Base-by-base conservation (phyloP, 2,113 vertebrate species). In the Festucalex cinctus region DNA sequence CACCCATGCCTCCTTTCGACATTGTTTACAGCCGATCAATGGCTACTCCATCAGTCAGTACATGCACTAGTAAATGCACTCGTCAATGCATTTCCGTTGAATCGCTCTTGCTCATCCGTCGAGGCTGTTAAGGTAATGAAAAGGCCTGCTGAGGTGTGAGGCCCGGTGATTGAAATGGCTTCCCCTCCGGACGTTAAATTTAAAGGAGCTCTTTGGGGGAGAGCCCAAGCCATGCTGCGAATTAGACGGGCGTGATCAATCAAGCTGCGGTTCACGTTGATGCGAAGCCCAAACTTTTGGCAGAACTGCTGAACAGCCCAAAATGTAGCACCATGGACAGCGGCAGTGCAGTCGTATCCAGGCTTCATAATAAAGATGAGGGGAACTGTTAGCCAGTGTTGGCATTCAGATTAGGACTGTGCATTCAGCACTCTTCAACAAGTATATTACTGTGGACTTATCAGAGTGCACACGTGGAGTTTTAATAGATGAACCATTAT, bases 241-340 rank as follows among this genome's bases (percentile, higher is more conserved):
- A 63, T 28, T 56, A 76, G 58, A 65, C 24, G 32, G 61, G 56
- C 77, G 68, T 65, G 71, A 84, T 83, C 80, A 78, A 79, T 86
- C 70, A 77, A 53, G 67, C 65, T 65, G 66, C 32, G 61, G 46
- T 73, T 73, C 36, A 5, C 12, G 6, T 56, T 72, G 71, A 80
- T 66, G 2, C 37, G 57, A 59, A 62, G 70, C 53, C 67, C 76
- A 61, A 57, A 59, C 75, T 76, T 77, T 63, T 71, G 56, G 63
- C 43, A 26, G 16, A 51, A 74, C 36, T 46, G 65, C 19, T 59
- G 69, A 80, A 68, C 58, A 51, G 63, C 3, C 70, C 56, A 26
- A 43, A 53, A 43, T 59, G 63, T 54, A 65, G 88, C 76, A 87
- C 82, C 88, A 83, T 6, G 82, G 82, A 78, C 73, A 84, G 83